Conservation (phyloP, 64 coral and sea anemone species). For the Montipora sp. region DNA sequence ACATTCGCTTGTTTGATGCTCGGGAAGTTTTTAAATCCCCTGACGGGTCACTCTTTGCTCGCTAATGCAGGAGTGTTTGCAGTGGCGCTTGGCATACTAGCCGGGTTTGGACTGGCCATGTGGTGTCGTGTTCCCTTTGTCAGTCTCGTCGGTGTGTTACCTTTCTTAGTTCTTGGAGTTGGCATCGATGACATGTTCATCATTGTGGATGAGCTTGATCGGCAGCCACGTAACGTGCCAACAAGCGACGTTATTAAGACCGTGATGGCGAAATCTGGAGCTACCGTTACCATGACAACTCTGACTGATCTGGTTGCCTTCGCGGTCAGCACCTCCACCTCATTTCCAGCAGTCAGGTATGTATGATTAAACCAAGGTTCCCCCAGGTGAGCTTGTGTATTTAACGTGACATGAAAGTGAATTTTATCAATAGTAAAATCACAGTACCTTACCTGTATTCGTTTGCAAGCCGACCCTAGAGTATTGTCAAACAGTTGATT, state of each 20-base stretch:
- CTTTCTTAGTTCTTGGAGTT: slow-evolving; percentile 1
- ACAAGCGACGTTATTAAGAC: not conserved
- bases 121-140: not conserved
- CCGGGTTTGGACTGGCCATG: slow-evolving; percentile 39
- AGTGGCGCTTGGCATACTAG: slow-evolving; percentile 29
- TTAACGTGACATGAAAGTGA: not conserved
- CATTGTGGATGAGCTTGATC: slow-evolving; percentile 39
- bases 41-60: slow-evolving; percentile 17
- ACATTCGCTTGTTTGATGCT: slow-evolving; percentile 18
- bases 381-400: not conserved
- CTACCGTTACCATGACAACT: slow-evolving; percentile 50
- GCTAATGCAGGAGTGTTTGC: slow-evolving; percentile 29
- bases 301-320: slow-evolving; percentile 25
- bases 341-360: slow-evolving; percentile 12
- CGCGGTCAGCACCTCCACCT: slow-evolving; percentile 1
- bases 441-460: not conserved
- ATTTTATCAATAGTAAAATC: not conserved
- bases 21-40: slow-evolving; percentile 21
- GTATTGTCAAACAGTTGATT: too few relatives aligned
- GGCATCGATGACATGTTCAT: slow-evolving; percentile 54
- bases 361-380: not conserved
- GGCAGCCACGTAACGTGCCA: not conserved
- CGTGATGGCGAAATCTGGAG: not conserved
- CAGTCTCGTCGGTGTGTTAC: slow-evolving; percentile 19
- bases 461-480: too few relatives aligned